Conservation (phyloP, 2,797 vertebrate species). For the Podargus strigoides region DNA sequence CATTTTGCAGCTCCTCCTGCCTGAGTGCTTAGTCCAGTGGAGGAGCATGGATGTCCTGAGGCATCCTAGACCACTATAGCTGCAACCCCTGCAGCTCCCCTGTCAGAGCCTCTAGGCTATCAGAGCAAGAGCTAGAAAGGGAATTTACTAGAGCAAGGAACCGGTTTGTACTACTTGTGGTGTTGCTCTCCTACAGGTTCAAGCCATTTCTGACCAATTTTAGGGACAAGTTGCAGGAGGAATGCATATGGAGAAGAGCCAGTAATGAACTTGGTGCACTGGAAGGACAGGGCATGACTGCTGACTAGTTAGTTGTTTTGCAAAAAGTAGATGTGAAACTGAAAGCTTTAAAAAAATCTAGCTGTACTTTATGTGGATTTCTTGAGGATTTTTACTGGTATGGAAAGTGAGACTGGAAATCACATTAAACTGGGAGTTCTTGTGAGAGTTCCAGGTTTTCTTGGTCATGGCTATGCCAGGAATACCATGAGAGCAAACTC, state of each 20-base stretch:
- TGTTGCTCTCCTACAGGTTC: neutral
- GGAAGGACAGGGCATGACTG: neutral
- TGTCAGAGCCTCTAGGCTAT: neutral
- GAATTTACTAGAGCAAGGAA: neutral
- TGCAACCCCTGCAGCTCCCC: neutral
- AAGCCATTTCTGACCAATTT: neutral
- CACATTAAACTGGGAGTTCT: constrained; percentile 56
- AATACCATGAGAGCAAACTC: constrained; percentile 51
- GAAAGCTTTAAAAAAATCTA: constrained; percentile 14
- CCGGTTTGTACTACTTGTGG: neutral
- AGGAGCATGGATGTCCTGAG: neutral
- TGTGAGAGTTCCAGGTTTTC: constrained; percentile 58
- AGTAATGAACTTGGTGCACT: neutral
- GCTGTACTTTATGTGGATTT: constrained; percentile 47
- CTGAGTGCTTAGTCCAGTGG: neutral
- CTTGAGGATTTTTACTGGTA: constrained; percentile 48
- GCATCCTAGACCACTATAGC: neutral
- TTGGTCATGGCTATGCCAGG: constrained; percentile 51
- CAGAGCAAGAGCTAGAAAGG: neutral
- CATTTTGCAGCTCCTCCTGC: neutral
- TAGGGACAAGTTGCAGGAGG: neutral
- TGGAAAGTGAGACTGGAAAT: constrained; percentile 58
- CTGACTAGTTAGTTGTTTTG: neutral
- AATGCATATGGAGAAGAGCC: neutral
- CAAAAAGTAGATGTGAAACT: neutral